phyloP scores from a whole-genome alignment of 2,113 vertebrate species.

The Alexandromys fortis region DNA sequence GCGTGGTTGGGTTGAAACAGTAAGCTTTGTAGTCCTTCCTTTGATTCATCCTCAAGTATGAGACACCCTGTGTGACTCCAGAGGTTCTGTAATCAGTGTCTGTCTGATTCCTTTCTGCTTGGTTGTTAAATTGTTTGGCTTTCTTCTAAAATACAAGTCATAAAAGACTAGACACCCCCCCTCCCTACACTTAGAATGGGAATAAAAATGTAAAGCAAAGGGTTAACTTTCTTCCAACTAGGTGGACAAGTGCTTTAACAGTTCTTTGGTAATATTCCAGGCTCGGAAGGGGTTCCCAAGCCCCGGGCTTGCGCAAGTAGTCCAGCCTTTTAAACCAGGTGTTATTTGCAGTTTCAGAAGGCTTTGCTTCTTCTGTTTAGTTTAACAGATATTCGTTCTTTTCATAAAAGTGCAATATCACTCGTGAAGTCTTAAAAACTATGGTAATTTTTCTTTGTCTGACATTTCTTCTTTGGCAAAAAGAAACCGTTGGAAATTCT shows the following conservation, averaged over 20 bases:
- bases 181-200: conserved; percentile 85
- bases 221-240: conserved; percentile 82
- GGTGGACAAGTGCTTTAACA: conserved; percentile 85
- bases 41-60: conserved; percentile 83
- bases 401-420: conserved; percentile 91
- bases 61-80: conserved; percentile 82
- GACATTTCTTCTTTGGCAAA: conserved; percentile 70
- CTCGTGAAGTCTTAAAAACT: conserved; percentile 86
- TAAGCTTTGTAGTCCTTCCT: conserved; percentile 82
- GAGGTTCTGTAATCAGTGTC: conserved; percentile 80
- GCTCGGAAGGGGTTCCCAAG: conserved; percentile 78
- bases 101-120: conserved; percentile 85
- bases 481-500: conserved; percentile 73
- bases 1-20: conserved; percentile 75
- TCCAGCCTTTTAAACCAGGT: conserved; percentile 77
- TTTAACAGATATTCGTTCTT: conserved; percentile 74
- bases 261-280: conserved; percentile 84
- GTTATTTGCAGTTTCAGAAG: conserved; percentile 74
- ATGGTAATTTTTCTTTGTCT: conserved; percentile 77
- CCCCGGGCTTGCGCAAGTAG: conserved; percentile 72
- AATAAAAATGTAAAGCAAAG: conserved; percentile 84
- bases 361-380: conserved; percentile 72
- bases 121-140: conserved; percentile 84
- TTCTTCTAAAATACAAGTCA: conserved; percentile 84
- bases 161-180: conserved; percentile 83